A percentile compares a stretch with the other conserved stretches of the same genome.
Evolutionary conservation across 2,888 invertebrate species (phyloP).

Genomic region (Eupithecia centaureata): DNA sequence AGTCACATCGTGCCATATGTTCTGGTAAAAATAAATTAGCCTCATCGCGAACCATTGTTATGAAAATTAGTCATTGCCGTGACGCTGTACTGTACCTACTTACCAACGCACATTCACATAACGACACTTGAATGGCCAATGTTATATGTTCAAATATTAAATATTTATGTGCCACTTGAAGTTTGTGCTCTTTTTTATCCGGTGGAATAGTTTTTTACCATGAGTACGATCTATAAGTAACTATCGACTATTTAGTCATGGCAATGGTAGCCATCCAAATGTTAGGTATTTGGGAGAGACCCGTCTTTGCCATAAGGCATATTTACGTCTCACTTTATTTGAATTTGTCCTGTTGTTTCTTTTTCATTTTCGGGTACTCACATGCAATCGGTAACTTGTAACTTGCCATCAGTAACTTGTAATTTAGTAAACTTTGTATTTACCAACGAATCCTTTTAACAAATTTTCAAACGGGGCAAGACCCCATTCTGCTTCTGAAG

Average conservation of each 20-base stretch:
- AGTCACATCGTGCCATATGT: constrained; percentile 20
- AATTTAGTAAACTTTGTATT: neutral
- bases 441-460: neutral
- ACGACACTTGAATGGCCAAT: neutral
- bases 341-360: neutral
- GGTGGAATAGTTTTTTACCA: neutral
- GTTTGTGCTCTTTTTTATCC: no score
- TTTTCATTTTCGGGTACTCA: neutral
- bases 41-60: constrained; percentile 30
- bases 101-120: neutral
- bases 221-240: neutral
- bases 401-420: no score
- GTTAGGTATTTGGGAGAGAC: no score
- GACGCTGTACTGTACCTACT: constrained; percentile 17
- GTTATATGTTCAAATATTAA: neutral
- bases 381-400: no score
- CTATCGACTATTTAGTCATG: neutral
- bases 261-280: no score
- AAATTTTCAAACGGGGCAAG: neutral
- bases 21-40: constrained; percentile 29
- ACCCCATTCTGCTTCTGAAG: no score
- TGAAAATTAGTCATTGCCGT: constrained; percentile 38
- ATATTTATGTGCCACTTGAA: neutral
- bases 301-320: neutral
- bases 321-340: neutral